These are phyloP conservation scores for Delichon dasypus DNA, from an alignment of 2,797 vertebrate genomes.

Conservation along the genomic window DNA sequence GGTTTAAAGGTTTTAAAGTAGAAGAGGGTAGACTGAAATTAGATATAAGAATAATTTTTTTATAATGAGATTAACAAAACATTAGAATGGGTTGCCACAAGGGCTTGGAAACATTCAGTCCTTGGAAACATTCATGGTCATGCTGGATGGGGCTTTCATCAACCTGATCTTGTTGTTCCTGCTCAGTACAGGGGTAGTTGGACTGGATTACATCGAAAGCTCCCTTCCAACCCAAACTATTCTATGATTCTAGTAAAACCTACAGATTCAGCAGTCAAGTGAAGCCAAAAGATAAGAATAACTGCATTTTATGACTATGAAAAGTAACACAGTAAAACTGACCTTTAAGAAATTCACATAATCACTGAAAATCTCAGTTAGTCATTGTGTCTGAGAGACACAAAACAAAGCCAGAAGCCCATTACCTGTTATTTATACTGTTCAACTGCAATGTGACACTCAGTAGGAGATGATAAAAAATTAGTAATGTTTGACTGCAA, in stretches of 20 bases:
- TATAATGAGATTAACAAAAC: not conserved
- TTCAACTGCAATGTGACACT: not conserved
- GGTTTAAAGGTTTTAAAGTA: not conserved
- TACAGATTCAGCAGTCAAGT: not conserved
- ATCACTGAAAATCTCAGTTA: not conserved
- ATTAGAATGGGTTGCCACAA: not conserved
- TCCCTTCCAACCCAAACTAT: not conserved
- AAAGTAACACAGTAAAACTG: not conserved
- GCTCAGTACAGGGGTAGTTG: not conserved
- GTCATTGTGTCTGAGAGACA: not conserved
- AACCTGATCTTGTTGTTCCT: not conserved
- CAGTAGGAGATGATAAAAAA: not conserved
- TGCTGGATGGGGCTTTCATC: fast-evolving
- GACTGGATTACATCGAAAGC: not conserved
- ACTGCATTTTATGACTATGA: not conserved
- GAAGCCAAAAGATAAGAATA: not conserved
- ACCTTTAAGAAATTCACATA: not conserved
- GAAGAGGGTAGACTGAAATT: not conserved
- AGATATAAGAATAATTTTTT: not conserved
- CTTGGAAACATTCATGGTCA: not conserved
- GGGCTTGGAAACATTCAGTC: not conserved
- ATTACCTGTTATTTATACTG: not conserved
- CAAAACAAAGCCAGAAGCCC: not conserved
- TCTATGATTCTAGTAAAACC: not conserved
- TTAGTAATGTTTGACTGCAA: not conserved